A percentile compares a stretch with the other conserved stretches of the same genome.
Evolutionary conservation across 2,888 invertebrate species (phyloP).

Genomic region (Neelides folsomi): DNA sequence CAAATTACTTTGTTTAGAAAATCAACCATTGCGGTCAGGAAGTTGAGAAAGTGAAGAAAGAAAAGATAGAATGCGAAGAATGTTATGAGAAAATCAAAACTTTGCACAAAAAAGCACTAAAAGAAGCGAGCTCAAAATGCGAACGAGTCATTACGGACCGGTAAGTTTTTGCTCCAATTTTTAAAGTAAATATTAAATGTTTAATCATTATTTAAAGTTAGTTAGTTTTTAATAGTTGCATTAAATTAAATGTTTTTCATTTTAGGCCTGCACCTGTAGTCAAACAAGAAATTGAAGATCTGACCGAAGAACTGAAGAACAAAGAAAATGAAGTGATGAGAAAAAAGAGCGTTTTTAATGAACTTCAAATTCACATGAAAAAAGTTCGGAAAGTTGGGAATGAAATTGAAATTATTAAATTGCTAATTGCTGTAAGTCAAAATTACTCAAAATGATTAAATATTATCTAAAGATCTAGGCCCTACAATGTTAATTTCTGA

Average conservation of each 20-base stretch:
- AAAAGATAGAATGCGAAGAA: conserved; percentile 2
- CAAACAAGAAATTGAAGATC: neutral
- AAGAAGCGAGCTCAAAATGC: neutral
- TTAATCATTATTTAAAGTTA: too few species aligned
- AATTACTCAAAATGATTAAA: neutral
- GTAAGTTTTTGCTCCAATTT: neutral
- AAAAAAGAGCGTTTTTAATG: neutral
- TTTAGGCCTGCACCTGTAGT: conserved; percentile 6
- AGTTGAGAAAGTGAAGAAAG: neutral
- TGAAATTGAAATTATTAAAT: conserved; percentile 4
- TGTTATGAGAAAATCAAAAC: neutral
- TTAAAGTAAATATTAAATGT: neutral
- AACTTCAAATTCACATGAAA: conserved; percentile 2
- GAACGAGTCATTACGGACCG: neutral
- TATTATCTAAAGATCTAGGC: neutral
- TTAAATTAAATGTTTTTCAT: neutral
- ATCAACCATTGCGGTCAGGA: too few species aligned
- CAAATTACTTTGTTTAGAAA: too few species aligned
- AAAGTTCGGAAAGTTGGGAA: neutral
- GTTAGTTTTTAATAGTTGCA: too few species aligned
- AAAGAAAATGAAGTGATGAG: conserved; percentile 5
- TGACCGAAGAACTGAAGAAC: conserved; percentile 1
- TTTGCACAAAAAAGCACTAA: neutral
- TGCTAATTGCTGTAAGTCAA: conserved; percentile 3
- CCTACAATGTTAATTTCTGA: neutral